Evolutionary conservation across 2,113 vertebrate genomes (phyloP).

Genomic region (Zosterops japonicus): DNA sequence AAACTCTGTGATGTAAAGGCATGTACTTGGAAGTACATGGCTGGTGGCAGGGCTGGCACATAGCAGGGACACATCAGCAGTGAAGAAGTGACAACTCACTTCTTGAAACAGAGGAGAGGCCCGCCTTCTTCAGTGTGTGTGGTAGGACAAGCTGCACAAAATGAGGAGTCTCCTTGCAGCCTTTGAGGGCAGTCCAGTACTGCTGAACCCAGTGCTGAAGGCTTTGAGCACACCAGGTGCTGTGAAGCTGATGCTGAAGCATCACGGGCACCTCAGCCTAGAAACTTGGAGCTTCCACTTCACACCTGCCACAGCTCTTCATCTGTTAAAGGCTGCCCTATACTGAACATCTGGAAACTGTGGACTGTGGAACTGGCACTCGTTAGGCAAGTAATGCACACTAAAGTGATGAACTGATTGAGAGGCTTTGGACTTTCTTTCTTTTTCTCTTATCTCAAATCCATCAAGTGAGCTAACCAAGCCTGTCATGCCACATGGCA

Average conservation of each 20-base stretch:
- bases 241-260: not conserved
- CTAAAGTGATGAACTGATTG: accelerated
- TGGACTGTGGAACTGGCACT: not conserved
- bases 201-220: not conserved
- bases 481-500: not conserved
- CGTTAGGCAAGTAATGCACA: not conserved
- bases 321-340: not conserved
- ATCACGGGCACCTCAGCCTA: not conserved
- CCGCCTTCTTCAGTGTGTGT: not conserved
- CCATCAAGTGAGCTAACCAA: not conserved
- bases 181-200: not conserved
- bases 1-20: not conserved
- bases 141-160: not conserved
- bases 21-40: accelerated
- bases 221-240: not conserved
- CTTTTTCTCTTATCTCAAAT: not conserved
- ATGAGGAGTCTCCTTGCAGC: not conserved
- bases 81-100: not conserved
- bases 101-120: not conserved
- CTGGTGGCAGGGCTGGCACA: not conserved
- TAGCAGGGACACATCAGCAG: not conserved
- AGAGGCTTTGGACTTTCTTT: not conserved
- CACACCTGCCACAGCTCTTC: not conserved
- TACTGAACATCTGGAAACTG: not conserved
- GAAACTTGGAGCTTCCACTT: not conserved